Evolutionary conservation across 2,888 invertebrate genomes (phyloP), one percentile per base, ranked within the genome.

Genomic region (Synanthedon andrenaeformis): DNA sequence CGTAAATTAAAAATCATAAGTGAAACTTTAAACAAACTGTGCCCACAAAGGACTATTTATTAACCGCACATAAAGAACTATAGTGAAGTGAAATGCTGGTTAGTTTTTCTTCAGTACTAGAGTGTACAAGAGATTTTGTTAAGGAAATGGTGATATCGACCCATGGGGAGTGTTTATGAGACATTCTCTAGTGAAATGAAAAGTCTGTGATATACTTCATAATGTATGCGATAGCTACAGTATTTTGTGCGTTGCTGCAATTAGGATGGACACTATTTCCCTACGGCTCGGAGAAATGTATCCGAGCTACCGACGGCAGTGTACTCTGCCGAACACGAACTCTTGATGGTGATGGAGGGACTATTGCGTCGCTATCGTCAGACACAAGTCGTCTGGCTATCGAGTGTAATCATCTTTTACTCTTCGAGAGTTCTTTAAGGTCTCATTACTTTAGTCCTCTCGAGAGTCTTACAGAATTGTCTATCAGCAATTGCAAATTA

Each of bases 401-500:
- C 60, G 90, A 91, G 68, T 96, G 96, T 83, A 93, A 92, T 76
- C 92, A 93, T 69, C 91, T 92, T 58, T 88, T 94, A 64, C 89
- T 93, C 56, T 93, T 93, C 70, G 95, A 95, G 85, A 95, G 95
- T 83, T 90, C 91, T 56, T 81, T 96, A 58, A 89, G 92, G 55
- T 89, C 91, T 10, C 92, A 92, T 61, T 91, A 91, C 62, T 93
- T 95, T 76, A 90, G 91, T 59, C 88, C 93, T 11, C 84, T 96
- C 48, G 91, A 90, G 67, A 91, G 92, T 64, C 89, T 96, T 48
- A 92, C 92, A 62, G 93, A 94, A 62, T 83, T 96, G 55, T 89
- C 91, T 60, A 89, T 96, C 66, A 92, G 90, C 66, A 91, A 93
- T 64, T 96, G 96, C 82, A 96, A 96, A 79, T 85, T 96, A 58